A percentile compares a stretch with the other conserved stretches of the same genome.
These are phyloP conservation scores for Megamerina dolium DNA, from an alignment of 2,888 invertebrate genomes.

Conservation along the genomic window DNA sequence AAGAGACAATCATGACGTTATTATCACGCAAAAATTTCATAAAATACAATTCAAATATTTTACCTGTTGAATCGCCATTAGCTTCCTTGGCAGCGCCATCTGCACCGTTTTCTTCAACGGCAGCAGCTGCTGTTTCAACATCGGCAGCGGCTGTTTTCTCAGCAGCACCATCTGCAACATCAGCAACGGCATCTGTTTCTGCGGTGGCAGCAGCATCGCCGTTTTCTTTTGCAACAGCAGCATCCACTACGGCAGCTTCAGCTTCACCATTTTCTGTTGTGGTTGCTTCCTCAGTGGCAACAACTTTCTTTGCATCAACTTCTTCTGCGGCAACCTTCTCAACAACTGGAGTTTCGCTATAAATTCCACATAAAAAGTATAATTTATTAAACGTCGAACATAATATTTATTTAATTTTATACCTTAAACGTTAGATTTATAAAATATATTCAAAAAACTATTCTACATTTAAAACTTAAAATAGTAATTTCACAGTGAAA, in stretches of 20 bases:
- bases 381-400: background rate
- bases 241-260: constrained; percentile 27
- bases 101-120: constrained; percentile 36
- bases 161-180: constrained; percentile 21
- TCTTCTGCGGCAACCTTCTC: constrained; percentile 46
- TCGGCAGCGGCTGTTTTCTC: constrained; percentile 17
- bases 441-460: too few relatives aligned
- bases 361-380: constrained; percentile 9
- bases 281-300: constrained; percentile 33
- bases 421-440: too few relatives aligned
- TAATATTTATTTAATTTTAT: too few relatives aligned
- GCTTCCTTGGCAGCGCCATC: constrained; percentile 35
- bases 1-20: background rate
- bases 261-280: constrained; percentile 41
- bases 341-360: constrained; percentile 45
- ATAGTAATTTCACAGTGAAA: too few relatives aligned
- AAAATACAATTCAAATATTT: constrained; percentile 2
- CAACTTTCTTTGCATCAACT: constrained; percentile 41
- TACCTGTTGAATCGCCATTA: constrained; percentile 48
- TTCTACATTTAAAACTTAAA: too few relatives aligned
- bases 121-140: constrained; percentile 23
- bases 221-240: constrained; percentile 34
- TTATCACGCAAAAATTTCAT: background rate
- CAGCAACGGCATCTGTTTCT: constrained; percentile 18
- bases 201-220: constrained; percentile 32